phyloP scores from a whole-genome alignment of 1,140 invertebrate genomes.

The Caenorhabditis briggsae region DNA sequence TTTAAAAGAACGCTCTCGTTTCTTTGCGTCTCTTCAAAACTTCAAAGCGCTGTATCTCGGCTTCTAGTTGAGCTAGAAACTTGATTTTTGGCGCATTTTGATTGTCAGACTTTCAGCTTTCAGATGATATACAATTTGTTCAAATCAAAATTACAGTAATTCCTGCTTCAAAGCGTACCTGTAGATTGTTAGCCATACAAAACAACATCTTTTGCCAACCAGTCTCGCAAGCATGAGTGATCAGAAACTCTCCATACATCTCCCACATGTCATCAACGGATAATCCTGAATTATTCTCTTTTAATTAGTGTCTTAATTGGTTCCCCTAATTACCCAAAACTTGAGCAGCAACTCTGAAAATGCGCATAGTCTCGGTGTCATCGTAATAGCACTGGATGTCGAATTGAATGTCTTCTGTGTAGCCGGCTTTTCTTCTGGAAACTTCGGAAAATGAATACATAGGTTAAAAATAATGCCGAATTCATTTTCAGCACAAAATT shows the following conservation, averaged over 20 bases:
- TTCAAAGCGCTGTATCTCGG: no score
- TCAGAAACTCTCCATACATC: constrained; percentile 65
- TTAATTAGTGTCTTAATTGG: not conserved
- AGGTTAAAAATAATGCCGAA: not conserved
- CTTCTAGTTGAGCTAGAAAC: no score
- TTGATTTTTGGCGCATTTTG: no score
- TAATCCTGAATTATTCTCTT: constrained; percentile 57
- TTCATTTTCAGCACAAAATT: no score
- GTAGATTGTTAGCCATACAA: constrained; percentile 64
- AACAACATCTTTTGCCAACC: constrained; percentile 66
- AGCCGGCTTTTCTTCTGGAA: constrained; percentile 64
- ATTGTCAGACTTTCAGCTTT: no score
- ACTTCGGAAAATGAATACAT: not conserved
- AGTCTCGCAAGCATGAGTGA: constrained; percentile 65
- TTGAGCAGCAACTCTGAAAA: constrained; percentile 59
- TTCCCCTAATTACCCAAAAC: constrained; percentile 46
- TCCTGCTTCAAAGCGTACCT: constrained; percentile 55
- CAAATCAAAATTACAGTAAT: not conserved
- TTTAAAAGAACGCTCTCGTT: no score
- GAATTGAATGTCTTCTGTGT: constrained; percentile 58
- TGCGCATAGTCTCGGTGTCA: constrained; percentile 65
- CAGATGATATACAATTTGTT: no score
- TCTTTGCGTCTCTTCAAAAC: no score
- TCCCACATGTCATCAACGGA: constrained; percentile 67
- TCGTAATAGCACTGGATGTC: constrained; percentile 65